Conservation (phyloP, 2,797 vertebrate genomes). For the Morelia viridis region DNA sequence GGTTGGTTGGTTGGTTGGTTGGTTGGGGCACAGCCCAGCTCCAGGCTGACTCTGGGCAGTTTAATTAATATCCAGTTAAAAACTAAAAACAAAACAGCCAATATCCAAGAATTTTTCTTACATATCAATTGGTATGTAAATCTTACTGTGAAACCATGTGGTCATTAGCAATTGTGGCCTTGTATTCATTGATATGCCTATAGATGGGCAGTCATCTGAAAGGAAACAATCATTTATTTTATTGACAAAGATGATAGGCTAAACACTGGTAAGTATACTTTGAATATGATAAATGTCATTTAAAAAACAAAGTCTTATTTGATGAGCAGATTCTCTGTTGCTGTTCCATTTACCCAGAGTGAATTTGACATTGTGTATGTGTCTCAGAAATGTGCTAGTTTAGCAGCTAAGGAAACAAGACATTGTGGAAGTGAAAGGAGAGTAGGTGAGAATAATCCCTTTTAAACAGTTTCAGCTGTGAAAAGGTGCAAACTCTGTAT, state of each 20-base stretch:
- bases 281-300: not conserved
- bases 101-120: not conserved
- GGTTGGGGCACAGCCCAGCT: not conserved
- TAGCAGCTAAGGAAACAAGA: slow-evolving; percentile 13
- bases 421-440: not conserved
- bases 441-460: not conserved
- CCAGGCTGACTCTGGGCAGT: not conserved
- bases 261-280: not conserved
- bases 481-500: slow-evolving; percentile 27
- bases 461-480: not conserved
- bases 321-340: not conserved
- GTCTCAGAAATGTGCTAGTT: slow-evolving; percentile 28
- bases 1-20: not conserved
- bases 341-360: slow-evolving; percentile 10
- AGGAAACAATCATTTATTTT: slow-evolving; percentile 18
- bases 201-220: slow-evolving; percentile 37
- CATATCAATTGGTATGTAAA: not conserved
- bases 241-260: not conserved
- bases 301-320: not conserved
- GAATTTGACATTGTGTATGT: slow-evolving; percentile 1
- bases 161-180: slow-evolving; percentile 51
- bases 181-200: slow-evolving; percentile 52
- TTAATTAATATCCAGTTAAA: not conserved
- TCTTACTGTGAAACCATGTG: not conserved
- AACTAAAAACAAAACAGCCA: not conserved